phyloP scores from a whole-genome alignment of 1,140 invertebrate species.

The Leptinotarsa defecta region DNA sequence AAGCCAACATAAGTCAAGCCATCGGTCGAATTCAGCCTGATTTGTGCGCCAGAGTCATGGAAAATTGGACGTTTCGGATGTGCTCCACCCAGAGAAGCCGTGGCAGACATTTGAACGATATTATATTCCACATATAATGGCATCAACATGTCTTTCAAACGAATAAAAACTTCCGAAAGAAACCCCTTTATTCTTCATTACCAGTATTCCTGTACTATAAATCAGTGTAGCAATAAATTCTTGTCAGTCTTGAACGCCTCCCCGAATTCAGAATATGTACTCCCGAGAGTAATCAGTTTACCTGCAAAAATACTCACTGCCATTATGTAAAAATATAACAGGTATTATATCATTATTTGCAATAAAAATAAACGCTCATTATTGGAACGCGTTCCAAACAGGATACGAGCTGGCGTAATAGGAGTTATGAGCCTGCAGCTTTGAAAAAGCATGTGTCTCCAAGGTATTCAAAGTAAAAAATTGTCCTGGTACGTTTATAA shows the following conservation, averaged over 20 bases:
- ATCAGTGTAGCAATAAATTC: background rate
- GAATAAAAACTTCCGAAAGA: too few relatives aligned
- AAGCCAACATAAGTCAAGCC: too few relatives aligned
- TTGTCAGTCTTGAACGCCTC: background rate
- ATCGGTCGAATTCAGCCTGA: too few relatives aligned
- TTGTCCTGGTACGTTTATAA: background rate
- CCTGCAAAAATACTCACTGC: background rate
- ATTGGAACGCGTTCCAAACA: constrained; percentile 2
- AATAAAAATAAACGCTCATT: background rate
- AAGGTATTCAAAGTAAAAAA: constrained; percentile 1
- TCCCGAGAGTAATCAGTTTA: background rate
- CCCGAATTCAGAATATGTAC: background rate
- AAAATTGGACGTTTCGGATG: too few relatives aligned
- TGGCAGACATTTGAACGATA: too few relatives aligned
- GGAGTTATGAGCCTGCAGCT: background rate
- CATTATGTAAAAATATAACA: constrained; percentile 9
- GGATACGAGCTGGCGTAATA: constrained; percentile 4
- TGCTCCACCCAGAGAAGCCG: too few relatives aligned
- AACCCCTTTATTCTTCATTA: too few relatives aligned
- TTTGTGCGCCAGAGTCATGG: too few relatives aligned
- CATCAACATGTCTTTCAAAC: too few relatives aligned
- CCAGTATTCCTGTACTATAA: too few relatives aligned
- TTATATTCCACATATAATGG: too few relatives aligned
- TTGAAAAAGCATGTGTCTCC: constrained; percentile 5
- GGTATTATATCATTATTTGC: constrained; percentile 8